Evolutionary conservation across 2,113 vertebrate genomes (phyloP).

Genomic region (Patagioenas fasciata): DNA sequence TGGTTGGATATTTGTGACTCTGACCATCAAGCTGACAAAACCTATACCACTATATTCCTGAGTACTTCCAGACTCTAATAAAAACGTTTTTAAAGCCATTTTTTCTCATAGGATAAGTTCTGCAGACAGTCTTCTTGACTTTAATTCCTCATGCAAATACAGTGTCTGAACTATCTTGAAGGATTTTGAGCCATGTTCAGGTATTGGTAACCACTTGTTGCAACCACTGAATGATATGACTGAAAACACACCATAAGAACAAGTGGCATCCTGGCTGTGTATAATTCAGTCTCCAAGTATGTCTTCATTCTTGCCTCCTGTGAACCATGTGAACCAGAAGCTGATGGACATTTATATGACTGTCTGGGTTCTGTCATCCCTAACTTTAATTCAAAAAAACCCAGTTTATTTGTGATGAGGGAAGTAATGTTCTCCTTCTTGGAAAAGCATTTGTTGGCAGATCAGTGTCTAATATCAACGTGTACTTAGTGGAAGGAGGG

Average conservation of each 20-base stretch:
- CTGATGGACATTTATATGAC: background rate
- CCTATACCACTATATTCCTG: background rate
- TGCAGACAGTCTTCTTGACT: background rate
- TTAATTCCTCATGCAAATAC: background rate
- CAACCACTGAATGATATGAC: background rate
- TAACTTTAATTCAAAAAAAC: background rate
- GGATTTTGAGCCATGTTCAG: background rate
- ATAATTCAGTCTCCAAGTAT: background rate
- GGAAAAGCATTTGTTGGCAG: background rate
- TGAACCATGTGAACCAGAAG: background rate
- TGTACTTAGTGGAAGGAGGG: background rate
- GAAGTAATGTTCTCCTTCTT: background rate
- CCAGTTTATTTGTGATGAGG: background rate
- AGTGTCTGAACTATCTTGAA: background rate
- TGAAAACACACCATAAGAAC: background rate
- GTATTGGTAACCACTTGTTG: background rate
- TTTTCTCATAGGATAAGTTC: background rate
- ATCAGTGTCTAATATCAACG: background rate
- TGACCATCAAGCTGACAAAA: background rate
- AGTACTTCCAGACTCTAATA: background rate
- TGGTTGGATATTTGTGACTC: background rate
- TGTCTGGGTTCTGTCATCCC: background rate
- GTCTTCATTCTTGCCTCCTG: background rate
- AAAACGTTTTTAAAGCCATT: background rate
- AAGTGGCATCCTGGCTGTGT: accelerated